These are phyloP conservation scores for Pangasius macronema DNA, from an alignment of 2,797 vertebrate species.

Conservation along the genomic window DNA sequence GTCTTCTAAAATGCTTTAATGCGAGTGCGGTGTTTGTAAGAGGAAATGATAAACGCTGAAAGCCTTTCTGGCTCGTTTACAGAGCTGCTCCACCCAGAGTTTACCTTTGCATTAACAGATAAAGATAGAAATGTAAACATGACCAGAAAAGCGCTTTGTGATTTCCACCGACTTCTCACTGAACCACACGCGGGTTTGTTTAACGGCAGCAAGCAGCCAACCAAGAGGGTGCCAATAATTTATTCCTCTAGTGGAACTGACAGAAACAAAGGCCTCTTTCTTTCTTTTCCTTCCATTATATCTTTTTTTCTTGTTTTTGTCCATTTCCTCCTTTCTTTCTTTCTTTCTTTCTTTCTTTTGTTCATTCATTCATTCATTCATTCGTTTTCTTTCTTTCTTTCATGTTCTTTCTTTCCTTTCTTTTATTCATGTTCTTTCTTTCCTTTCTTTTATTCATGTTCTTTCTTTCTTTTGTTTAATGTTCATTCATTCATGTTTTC, in stretches of 20 bases:
- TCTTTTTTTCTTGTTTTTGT: background rate
- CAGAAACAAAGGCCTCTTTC: background rate
- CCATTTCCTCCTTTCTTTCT: background rate
- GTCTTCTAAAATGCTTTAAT: background rate
- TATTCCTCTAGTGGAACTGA: background rate
- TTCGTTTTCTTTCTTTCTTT: background rate
- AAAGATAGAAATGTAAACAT: constrained; percentile 42
- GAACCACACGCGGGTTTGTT: background rate
- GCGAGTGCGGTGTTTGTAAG: background rate
- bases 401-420: background rate
- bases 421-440: background rate
- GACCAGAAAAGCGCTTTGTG: background rate
- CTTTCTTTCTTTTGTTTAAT: background rate
- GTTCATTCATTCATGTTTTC: too few relatives aligned
- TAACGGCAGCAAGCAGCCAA: background rate
- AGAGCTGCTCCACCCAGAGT: background rate
- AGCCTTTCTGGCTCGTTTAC: background rate
- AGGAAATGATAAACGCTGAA: background rate
- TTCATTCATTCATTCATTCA: too few relatives aligned
- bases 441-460: background rate
- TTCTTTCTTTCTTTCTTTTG: background rate
- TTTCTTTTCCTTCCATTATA: background rate
- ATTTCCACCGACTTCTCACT: background rate
- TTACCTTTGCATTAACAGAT: constrained; percentile 22
- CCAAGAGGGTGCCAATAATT: background rate